phyloP scores from a whole-genome alignment of 92 coral and sea anemone genomes.

The Zoanthus gigantus region DNA sequence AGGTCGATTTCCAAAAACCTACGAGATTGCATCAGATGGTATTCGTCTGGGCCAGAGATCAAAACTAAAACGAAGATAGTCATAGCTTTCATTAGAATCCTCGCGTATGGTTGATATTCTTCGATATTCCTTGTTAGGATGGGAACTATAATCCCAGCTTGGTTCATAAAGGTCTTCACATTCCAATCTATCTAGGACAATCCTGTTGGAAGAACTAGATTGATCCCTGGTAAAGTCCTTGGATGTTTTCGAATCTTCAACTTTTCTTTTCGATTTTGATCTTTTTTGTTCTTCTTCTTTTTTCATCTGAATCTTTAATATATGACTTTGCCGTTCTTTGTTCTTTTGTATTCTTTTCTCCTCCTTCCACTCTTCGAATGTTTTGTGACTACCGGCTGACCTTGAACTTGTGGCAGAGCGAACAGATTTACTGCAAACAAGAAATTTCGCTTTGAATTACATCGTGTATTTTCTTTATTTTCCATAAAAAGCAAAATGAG shows the following conservation, averaged over 20 bases:
- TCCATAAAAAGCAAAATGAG: too few species aligned
- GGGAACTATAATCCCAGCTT: neutral
- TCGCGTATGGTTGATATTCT: slow-evolving; percentile 38
- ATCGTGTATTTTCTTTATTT: too few species aligned
- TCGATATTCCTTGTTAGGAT: neutral
- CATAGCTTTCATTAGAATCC: neutral
- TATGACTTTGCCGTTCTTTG: slow-evolving; percentile 62
- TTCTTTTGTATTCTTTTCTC: slow-evolving; percentile 75
- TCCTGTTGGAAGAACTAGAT: slow-evolving; percentile 8
- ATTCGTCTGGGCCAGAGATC: slow-evolving; percentile 39
- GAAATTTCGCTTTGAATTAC: neutral
- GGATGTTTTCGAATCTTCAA: slow-evolving; percentile 81
- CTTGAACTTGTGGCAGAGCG: slow-evolving; percentile 75
- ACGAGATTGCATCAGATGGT: slow-evolving; percentile 22
- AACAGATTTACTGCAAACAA: slow-evolving; percentile 68
- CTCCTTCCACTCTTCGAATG: slow-evolving; percentile 92
- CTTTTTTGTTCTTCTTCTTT: slow-evolving; percentile 61
- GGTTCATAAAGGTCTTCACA: neutral
- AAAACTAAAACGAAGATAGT: slow-evolving; percentile 34
- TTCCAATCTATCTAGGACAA: neutral
- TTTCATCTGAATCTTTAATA: slow-evolving; percentile 43
- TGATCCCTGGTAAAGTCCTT: slow-evolving; percentile 65
- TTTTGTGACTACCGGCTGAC: slow-evolving; percentile 63
- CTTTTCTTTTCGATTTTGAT: slow-evolving; percentile 54
- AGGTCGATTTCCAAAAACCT: neutral